Conservation (phyloP, 2,797 vertebrate species). For the Jordanella pulchra region DNA sequence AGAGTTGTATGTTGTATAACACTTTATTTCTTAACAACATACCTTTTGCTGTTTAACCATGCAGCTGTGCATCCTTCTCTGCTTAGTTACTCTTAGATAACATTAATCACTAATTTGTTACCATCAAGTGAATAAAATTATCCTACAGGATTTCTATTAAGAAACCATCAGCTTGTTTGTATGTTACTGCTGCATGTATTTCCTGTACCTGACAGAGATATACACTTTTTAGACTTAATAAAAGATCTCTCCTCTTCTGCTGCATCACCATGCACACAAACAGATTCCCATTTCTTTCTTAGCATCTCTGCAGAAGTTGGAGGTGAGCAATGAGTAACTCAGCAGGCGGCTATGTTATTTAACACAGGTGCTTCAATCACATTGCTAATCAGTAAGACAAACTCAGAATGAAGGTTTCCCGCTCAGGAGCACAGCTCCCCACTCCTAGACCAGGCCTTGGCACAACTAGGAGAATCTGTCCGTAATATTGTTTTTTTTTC, state of each 20-base stretch:
- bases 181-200: constrained; percentile 11
- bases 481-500: constrained; percentile 41
- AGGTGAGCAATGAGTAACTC: constrained; percentile 57
- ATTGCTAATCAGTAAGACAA: constrained; percentile 54
- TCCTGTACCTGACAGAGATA: too few relatives aligned
- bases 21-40: too few relatives aligned
- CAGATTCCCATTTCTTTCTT: too few relatives aligned
- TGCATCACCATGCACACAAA: too few relatives aligned
- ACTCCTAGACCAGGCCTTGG: constrained; percentile 37
- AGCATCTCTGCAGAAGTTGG: constrained; percentile 36
- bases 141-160: constrained; percentile 20
- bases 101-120: constrained; percentile 34
- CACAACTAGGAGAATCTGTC: constrained; percentile 22
- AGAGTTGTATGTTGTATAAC: too few relatives aligned
- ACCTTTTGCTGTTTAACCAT: too few relatives aligned
- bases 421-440: constrained; percentile 29
- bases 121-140: background rate
- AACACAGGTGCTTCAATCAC: constrained; percentile 57
- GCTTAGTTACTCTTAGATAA: constrained; percentile 31
- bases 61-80: background rate
- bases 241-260: too few relatives aligned
- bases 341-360: constrained; percentile 47
- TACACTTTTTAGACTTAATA: too few relatives aligned
- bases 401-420: constrained; percentile 48
- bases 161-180: constrained; percentile 9